A percentile compares a stretch with the other conserved stretches of the same genome.
Conservation (phyloP, 2,113 vertebrate species). For the Harpagus bidentatus region DNA sequence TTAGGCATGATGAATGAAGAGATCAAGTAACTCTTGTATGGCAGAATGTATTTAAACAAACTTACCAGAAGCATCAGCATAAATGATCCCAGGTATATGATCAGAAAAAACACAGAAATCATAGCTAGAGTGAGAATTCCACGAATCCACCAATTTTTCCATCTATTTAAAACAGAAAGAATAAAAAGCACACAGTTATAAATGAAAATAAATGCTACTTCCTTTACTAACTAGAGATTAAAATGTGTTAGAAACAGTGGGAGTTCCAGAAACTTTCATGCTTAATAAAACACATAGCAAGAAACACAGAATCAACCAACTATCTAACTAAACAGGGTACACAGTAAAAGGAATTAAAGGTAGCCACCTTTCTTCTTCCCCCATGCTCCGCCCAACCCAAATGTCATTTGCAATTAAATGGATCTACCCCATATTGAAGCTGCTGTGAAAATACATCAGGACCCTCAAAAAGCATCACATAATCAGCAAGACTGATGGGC, state of each 20-base stretch:
- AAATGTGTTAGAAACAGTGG: neutral
- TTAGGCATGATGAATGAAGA: neutral
- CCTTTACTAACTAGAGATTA: neutral
- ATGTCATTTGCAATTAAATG: neutral
- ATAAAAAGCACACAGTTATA: neutral
- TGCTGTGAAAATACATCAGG: neutral
- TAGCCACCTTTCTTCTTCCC: neutral
- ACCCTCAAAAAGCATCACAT: neutral
- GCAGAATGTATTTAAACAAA: neutral
- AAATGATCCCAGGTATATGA: slow-evolving; percentile 93
- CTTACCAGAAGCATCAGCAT: slow-evolving; percentile 89
- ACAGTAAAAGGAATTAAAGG: neutral
- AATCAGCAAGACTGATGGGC: neutral
- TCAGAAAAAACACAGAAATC: slow-evolving; percentile 89
- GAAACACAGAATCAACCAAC: neutral
- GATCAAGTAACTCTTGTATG: neutral
- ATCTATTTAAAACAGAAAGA: slow-evolving; percentile 69
- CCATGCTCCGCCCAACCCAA: neutral
- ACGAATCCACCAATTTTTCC: slow-evolving; percentile 99
- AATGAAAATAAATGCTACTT: neutral
- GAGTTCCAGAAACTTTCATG: neutral
- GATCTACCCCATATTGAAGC: neutral
- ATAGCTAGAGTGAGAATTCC: slow-evolving; percentile 92
- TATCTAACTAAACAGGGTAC: neutral
- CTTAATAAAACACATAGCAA: neutral